phyloP scores from a whole-genome alignment of 2,888 invertebrate genomes.

The Formica aserva region DNA sequence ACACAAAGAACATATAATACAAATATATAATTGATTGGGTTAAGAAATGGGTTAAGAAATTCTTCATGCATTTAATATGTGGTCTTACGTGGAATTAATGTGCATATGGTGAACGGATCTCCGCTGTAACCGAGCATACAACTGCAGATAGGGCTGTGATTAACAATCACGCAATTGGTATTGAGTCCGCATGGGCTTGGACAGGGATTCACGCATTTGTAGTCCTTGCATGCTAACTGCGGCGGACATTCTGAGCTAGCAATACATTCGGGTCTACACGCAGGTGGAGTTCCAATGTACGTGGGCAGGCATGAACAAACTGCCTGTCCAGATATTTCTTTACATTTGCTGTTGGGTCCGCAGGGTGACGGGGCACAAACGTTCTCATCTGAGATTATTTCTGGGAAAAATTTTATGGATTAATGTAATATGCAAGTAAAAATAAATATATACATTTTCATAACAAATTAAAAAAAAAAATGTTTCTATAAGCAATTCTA shows the following conservation, averaged over 20 bases:
- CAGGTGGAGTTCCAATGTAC: conserved; percentile 91
- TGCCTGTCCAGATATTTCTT: conserved; percentile 88
- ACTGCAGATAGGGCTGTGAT: conserved; percentile 91
- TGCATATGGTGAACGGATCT: conserved; percentile 84
- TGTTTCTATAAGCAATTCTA: not conserved
- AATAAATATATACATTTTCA: not conserved
- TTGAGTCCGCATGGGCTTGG: conserved; percentile 91
- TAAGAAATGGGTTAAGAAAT: not conserved
- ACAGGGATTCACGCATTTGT: conserved; percentile 93
- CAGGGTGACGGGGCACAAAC: conserved; percentile 89
- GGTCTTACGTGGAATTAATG: conserved; percentile 86
- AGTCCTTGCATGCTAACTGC: conserved; percentile 92
- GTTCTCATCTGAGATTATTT: conserved; percentile 85
- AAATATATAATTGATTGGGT: not conserved
- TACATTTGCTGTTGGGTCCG: conserved; percentile 91
- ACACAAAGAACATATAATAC: not conserved
- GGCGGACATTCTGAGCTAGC: conserved; percentile 91
- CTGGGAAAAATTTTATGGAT: conserved; percentile 33
- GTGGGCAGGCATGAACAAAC: conserved; percentile 89
- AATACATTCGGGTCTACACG: conserved; percentile 91
- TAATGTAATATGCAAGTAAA: conserved; percentile 17
- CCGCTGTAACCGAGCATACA: conserved; percentile 85
- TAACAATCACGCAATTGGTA: conserved; percentile 91
- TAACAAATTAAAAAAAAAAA: not conserved
- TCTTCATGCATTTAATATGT: not conserved